Conservation (phyloP, 1,140 invertebrate genomes). For the Rhagoletis zephyria region DNA sequence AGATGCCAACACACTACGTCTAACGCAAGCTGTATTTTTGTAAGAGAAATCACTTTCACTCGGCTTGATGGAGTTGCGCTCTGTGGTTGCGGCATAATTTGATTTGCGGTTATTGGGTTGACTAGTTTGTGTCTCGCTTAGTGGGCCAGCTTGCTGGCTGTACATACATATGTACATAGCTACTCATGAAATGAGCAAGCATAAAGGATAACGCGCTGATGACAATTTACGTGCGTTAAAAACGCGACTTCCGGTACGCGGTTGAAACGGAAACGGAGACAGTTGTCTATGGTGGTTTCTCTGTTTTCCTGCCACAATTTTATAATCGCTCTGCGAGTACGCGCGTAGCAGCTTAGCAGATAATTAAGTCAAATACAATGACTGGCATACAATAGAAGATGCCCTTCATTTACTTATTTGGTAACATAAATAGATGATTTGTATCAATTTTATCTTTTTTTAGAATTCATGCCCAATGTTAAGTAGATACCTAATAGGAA, state of each 20-base stretch:
- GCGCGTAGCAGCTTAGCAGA: background rate
- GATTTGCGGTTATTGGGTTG: constrained; percentile 5
- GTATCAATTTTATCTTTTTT: too few species aligned
- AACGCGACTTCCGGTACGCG: constrained; percentile 5
- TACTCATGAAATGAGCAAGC: background rate
- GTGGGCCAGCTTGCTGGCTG: background rate
- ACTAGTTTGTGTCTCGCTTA: background rate
- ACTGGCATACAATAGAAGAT: too few species aligned
- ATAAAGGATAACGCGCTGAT: background rate
- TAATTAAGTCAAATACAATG: too few species aligned
- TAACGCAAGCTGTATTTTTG: background rate
- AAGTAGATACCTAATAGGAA: too few species aligned
- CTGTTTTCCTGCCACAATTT: background rate
- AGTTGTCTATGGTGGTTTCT: background rate
- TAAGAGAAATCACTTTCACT: constrained; percentile 2
- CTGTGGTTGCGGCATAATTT: constrained; percentile 11
- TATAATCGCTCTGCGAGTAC: background rate
- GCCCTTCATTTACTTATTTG: too few species aligned
- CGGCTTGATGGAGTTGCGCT: background rate
- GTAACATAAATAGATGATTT: too few species aligned
- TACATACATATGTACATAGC: background rate
- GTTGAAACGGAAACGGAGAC: constrained; percentile 27
- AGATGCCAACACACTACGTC: background rate
- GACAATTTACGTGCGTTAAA: constrained; percentile 25
- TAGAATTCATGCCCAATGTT: too few species aligned